Evolutionary conservation across 2,113 vertebrate species (phyloP).

Genomic region (Euleptes europaea): DNA sequence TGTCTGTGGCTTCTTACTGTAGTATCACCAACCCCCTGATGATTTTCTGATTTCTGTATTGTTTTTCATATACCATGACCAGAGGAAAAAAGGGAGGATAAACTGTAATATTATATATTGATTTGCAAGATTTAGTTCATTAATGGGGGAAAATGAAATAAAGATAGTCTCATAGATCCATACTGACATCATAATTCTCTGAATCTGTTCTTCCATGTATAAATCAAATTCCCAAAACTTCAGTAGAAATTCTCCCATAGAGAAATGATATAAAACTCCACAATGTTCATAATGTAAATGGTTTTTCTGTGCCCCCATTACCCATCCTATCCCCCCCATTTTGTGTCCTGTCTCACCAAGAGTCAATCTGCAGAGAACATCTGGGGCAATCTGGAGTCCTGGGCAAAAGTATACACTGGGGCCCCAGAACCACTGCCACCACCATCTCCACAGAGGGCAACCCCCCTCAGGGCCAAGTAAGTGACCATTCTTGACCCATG

Average conservation of each 20-base stretch:
- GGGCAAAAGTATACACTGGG: too few relatives aligned
- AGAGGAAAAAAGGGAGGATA: background rate
- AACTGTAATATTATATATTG: slow-evolving; percentile 2
- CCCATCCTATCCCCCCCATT: background rate
- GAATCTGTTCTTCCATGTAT: background rate
- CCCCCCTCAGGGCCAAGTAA: too few relatives aligned
- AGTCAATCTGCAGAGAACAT: too few relatives aligned
- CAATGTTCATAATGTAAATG: background rate
- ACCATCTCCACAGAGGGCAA: too few relatives aligned
- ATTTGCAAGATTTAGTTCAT: slow-evolving; percentile 47
- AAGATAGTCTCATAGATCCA: slow-evolving; percentile 21
- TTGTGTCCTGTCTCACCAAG: too few relatives aligned
- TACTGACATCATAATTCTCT: slow-evolving; percentile 42
- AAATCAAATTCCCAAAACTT: background rate
- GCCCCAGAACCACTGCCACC: too few relatives aligned
- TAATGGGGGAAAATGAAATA: slow-evolving; percentile 22
- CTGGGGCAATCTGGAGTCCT: too few relatives aligned
- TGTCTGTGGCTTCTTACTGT: slow-evolving; percentile 29
- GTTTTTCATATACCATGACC: slow-evolving; percentile 27
- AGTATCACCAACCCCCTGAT: slow-evolving; percentile 37
- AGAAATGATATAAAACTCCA: background rate
- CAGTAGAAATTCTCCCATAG: background rate
- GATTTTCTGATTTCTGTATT: slow-evolving; percentile 34
- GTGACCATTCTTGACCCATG: too few relatives aligned
- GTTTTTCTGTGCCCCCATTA: background rate